These are phyloP conservation scores for Scaptodrosophila lebanonensis DNA, from an alignment of 1,140 invertebrate species.

Conservation along the genomic window DNA sequence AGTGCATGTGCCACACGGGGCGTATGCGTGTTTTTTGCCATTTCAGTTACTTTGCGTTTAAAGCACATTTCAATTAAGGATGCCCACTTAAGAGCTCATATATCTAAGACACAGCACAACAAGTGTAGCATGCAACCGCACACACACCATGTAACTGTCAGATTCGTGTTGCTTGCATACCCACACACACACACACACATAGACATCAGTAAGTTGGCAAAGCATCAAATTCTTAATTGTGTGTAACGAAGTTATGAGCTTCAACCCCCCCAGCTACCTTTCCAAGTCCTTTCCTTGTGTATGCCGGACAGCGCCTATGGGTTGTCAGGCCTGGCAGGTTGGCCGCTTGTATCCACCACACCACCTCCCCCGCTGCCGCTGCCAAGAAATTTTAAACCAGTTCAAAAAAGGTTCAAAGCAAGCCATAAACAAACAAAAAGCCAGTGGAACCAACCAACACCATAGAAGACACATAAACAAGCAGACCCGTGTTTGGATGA, in stretches of 20 bases:
- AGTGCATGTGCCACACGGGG: conserved; percentile 5
- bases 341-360: no score
- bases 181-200: conserved; percentile 6
- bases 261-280: conserved; percentile 11
- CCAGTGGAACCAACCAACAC: conserved; percentile 28
- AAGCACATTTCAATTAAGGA: conserved; percentile 61
- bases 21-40: conserved; percentile 30
- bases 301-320: conserved; percentile 3
- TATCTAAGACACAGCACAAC: no score
- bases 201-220: conserved; percentile 37
- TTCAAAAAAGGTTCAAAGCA: conserved; percentile 69
- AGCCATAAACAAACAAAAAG: conserved; percentile 60
- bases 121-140: conserved; percentile 50
- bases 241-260: conserved; percentile 68
- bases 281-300: neutral
- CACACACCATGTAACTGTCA: conserved; percentile 42
- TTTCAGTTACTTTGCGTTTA: conserved; percentile 25
- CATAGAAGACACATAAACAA: conserved; percentile 63
- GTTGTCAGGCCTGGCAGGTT: conserved; percentile 30
- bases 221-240: conserved; percentile 67
- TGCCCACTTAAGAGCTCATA: conserved; percentile 46
- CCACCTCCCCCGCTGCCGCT: no score
- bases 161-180: conserved; percentile 31
- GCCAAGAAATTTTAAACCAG: conserved; percentile 72
- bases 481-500: conserved; percentile 38